Evolutionary conservation across 2,888 invertebrate genomes (phyloP).

Genomic region (Sipha maydis): DNA sequence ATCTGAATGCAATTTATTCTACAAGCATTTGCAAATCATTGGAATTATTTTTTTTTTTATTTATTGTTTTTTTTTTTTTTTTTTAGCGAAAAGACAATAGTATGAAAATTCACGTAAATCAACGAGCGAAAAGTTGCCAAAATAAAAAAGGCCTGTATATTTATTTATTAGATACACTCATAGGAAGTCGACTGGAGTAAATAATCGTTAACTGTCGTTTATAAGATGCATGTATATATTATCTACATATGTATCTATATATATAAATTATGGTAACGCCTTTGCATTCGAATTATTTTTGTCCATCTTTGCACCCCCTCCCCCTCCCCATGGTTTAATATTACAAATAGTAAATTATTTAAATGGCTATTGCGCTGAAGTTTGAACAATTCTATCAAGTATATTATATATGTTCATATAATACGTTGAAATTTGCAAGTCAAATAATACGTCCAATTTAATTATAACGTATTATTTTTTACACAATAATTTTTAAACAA

Average conservation of each 20-base stretch:
- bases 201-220: slow-evolving; percentile 29
- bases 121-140: slow-evolving; percentile 10
- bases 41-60: not conserved
- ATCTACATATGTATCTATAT: not conserved
- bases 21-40: not conserved
- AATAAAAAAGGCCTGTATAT: not conserved
- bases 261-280: not conserved
- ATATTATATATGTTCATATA: not conserved
- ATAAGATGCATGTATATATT: not conserved
- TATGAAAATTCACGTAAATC: not conserved
- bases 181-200: not conserved
- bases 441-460: not conserved
- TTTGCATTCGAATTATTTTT: slow-evolving; percentile 29
- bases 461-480: too few relatives aligned
- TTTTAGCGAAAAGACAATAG: not conserved
- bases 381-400: not conserved
- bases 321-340: slow-evolving; percentile 11
- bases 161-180: not conserved
- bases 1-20: not conserved
- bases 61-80: too few relatives aligned
- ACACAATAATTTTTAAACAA: not conserved
- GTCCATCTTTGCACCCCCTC: slow-evolving; percentile 12
- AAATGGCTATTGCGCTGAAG: slow-evolving; percentile 2
- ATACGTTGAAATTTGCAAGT: not conserved
- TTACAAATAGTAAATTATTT: slow-evolving; percentile 35